Conservation (phyloP, 2,113 vertebrate genomes). For the Xiphias gladius region DNA sequence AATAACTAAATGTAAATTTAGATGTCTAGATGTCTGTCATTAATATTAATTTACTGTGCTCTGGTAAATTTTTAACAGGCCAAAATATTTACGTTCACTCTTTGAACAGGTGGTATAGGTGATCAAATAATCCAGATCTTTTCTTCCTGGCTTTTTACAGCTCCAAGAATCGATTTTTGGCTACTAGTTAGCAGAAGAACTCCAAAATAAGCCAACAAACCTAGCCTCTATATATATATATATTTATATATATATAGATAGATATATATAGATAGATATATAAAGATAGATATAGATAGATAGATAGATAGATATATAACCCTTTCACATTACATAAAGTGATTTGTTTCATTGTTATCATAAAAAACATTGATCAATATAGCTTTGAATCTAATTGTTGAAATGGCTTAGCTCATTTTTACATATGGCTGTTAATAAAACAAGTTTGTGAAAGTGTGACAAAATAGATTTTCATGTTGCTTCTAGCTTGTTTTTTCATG, state of each 20-base stretch:
- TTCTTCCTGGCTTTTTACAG: constrained; percentile 3
- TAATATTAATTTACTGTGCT: not conserved
- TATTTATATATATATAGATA: too few species aligned
- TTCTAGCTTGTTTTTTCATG: too few species aligned
- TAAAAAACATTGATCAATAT: constrained; percentile 1
- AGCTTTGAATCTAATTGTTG: not conserved
- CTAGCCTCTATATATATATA: not conserved
- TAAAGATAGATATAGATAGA: too few species aligned
- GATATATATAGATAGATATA: too few species aligned
- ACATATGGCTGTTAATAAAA: too few species aligned
- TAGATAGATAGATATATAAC: too few species aligned
- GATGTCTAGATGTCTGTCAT: not conserved
- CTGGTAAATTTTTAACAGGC: not conserved
- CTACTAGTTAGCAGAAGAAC: not conserved
- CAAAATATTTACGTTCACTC: not conserved
- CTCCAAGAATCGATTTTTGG: not conserved
- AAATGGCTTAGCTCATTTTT: too few species aligned
- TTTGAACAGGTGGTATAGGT: not conserved
- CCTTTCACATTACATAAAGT: not conserved
- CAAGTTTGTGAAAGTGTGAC: too few species aligned
- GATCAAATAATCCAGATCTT: not conserved
- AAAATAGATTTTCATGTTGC: too few species aligned
- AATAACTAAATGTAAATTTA: not conserved
- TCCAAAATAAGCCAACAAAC: not conserved
- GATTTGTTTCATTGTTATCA: not conserved